Evolutionary conservation across 2,113 vertebrate genomes (phyloP), one percentile per base, ranked within the genome.

Genomic region (Prionailurus viverrinus): DNA sequence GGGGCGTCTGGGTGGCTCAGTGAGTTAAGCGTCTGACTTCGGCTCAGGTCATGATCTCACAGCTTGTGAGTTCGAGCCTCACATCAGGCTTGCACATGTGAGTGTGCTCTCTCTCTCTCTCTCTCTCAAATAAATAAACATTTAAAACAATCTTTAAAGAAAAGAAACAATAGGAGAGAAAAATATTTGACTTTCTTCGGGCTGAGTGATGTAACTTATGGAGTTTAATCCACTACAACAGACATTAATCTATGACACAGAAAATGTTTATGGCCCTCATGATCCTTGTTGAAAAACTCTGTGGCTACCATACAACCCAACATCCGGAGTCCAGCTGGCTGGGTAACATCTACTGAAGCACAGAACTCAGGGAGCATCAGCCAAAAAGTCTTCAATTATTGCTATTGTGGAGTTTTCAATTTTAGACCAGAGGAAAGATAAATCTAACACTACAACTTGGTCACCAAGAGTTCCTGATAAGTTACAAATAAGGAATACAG

Each of bases 141-240:
- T 21, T 61, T 23, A 23, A 61, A 21, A 61, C 8, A 61, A 21
- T 61, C 58, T 23, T 61, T 61, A 61, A 61, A 61, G 19, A 61
- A 61, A 61, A 61, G 58, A 78, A 76, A 94, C 19, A 95, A 53
- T 9, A 78, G 4, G 48, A 88, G 83, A 78, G 36, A 61, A 88
- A 95, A 96, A 55, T 86, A 89, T 95, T 97, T 92, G 63, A 66
- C 81, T 94, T 55, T 68, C 61, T 53, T 91, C 53, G 15, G 82
- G 55, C 27, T n/a, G 53, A 58, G 41, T 58, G 66, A 92, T 18
- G 2, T 53, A 95, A 95, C 33, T 69, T 16, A 63, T 1, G 51
- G 53, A 23, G 23, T 85, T 79, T 29, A 79, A 68, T 41, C 87
- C 12, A 51, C 29, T 33, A 7, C 4, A 31, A 41, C 1, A 87